A percentile compares a stretch with the other conserved stretches of the same genome.
These are phyloP conservation scores for Ophioninae sp. DNA, from an alignment of 2,888 invertebrate species.

Conservation along the genomic window DNA sequence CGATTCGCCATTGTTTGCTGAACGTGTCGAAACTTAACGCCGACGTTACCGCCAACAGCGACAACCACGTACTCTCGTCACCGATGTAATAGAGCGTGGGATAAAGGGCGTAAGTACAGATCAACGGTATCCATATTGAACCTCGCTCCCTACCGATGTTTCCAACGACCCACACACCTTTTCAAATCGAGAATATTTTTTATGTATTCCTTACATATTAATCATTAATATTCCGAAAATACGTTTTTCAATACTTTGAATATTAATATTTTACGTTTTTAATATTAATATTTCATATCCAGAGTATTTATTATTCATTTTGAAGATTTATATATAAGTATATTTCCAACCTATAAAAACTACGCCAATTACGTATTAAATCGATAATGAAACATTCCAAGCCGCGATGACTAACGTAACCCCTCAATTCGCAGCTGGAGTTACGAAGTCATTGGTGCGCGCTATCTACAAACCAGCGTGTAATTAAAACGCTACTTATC, in stretches of 20 bases:
- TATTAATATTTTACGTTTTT: no score
- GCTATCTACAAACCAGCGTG: neutral
- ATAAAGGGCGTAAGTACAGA: conserved; percentile 86
- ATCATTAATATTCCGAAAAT: no score
- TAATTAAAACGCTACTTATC: conserved; percentile 8
- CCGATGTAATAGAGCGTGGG: conserved; percentile 88
- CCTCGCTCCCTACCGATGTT: conserved; percentile 94
- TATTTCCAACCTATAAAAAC: neutral
- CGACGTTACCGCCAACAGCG: conserved; percentile 85
- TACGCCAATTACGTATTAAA: neutral
- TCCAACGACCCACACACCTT: conserved; percentile 95
- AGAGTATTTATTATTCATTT: neutral
- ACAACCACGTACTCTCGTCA: conserved; percentile 88
- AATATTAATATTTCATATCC: no score
- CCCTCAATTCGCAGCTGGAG: neutral
- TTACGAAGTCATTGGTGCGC: neutral
- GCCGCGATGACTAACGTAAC: neutral
- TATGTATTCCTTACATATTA: no score
- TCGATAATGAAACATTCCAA: neutral
- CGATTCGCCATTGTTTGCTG: conserved; percentile 90
- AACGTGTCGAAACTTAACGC: conserved; percentile 88
- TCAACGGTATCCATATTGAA: conserved; percentile 86
- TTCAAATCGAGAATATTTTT: neutral
- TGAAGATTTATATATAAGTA: neutral
- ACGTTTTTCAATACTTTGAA: no score